phyloP scores from a whole-genome alignment of 2,888 invertebrate genomes.

The Metopia argyrocephala region DNA sequence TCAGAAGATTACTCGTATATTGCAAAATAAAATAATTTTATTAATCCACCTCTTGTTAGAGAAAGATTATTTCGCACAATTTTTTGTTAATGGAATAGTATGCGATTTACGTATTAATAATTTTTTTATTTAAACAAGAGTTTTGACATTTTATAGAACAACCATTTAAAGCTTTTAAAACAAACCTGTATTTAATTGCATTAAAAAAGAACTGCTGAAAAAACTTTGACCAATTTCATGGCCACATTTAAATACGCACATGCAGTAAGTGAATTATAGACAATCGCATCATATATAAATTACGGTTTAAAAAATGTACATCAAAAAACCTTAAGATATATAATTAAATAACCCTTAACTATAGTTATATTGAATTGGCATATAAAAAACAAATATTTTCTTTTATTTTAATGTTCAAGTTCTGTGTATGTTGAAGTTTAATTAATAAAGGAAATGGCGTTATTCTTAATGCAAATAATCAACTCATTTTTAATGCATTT shows the following conservation, averaged over 20 bases:
- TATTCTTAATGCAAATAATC: constrained; percentile 2
- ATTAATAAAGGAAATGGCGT: not conserved
- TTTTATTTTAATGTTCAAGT: no score
- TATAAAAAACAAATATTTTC: no score
- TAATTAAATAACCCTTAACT: not conserved
- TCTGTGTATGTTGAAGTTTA: not conserved
- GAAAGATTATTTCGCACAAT: no score
- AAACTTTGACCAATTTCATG: not conserved
- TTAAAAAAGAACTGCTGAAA: not conserved
- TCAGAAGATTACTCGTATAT: no score
- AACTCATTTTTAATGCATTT: constrained; percentile 5
- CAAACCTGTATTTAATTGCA: not conserved
- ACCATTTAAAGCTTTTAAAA: no score
- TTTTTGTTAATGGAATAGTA: no score
- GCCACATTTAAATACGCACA: not conserved
- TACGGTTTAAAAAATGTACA: not conserved
- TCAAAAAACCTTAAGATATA: not conserved
- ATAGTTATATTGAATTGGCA: not conserved
- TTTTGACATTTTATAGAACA: no score
- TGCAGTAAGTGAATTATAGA: constrained; percentile 9
- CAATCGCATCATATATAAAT: constrained; percentile 12
- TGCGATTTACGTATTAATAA: no score
- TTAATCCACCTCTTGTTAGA: no score
- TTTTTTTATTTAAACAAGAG: no score
- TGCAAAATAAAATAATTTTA: no score